A percentile compares a stretch with the other conserved stretches of the same genome.
phyloP scores from a whole-genome alignment of 2,113 vertebrate species.

The Hemiscyllium ocellatum region DNA sequence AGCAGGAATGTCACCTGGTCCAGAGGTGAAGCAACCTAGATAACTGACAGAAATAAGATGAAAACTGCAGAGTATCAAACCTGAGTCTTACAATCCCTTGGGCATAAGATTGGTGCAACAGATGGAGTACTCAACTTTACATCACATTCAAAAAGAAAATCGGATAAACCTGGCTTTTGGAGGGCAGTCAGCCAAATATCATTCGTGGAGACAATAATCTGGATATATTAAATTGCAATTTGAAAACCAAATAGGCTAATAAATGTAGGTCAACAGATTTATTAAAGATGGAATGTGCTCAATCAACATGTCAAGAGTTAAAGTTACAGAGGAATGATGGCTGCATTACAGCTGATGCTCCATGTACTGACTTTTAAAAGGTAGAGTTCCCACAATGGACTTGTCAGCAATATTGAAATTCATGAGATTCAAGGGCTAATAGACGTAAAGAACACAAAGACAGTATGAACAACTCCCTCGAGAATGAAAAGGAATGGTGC shows the following conservation, averaged over 20 bases:
- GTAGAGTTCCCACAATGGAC: neutral
- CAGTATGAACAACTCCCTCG: neutral
- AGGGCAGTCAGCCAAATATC: neutral
- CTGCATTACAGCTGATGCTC: neutral
- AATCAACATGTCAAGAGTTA: no score
- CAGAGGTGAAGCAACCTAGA: neutral
- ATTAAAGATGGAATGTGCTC: neutral
- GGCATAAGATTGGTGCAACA: neutral
- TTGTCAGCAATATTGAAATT: neutral
- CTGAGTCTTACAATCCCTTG: neutral
- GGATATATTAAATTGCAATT: neutral
- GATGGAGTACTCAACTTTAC: neutral
- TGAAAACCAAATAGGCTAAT: neutral
- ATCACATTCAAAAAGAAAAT: neutral
- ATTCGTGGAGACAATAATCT: neutral
- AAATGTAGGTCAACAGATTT: neutral
- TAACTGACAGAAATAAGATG: neutral
- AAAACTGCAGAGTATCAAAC: neutral
- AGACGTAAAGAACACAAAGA: neutral
- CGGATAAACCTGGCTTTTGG: neutral
- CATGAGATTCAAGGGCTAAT: neutral
- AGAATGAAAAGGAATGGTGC: neutral
- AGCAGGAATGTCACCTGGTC: neutral
- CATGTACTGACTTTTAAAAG: neutral
- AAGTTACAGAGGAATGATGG: neutral